Conservation (phyloP, 2,797 vertebrate species). For the Gymnothorax javanicus region DNA sequence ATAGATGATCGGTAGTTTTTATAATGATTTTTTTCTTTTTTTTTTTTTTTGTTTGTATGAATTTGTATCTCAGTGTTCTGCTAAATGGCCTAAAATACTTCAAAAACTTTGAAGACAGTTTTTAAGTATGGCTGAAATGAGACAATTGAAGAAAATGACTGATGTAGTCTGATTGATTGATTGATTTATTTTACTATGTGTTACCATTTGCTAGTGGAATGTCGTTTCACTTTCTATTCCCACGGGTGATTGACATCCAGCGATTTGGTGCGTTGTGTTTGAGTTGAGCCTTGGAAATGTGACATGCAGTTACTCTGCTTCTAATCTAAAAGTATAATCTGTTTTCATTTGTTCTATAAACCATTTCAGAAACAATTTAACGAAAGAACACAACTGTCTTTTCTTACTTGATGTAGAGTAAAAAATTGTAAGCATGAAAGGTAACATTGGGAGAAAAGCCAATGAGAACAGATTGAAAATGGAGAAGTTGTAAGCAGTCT, state of each 20-base stretch:
- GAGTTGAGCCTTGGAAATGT: background rate
- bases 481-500: background rate
- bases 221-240: background rate
- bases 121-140: no score
- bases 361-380: background rate
- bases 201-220: background rate
- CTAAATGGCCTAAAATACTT: no score
- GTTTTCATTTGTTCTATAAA: background rate
- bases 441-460: background rate
- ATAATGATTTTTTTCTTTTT: no score
- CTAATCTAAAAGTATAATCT: background rate
- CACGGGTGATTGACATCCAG: background rate
- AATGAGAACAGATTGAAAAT: background rate
- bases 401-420: background rate
- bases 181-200: background rate
- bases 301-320: background rate
- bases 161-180: no score
- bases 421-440: background rate
- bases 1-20: no score
- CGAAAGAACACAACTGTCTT: background rate
- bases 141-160: no score
- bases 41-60: no score
- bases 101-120: no score
- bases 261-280: background rate
- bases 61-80: no score